A percentile compares a stretch with the other conserved stretches of the same genome.
These are phyloP conservation scores for Mormyrus hasselquistii DNA, from an alignment of 2,797 vertebrate genomes.

Conservation along the genomic window DNA sequence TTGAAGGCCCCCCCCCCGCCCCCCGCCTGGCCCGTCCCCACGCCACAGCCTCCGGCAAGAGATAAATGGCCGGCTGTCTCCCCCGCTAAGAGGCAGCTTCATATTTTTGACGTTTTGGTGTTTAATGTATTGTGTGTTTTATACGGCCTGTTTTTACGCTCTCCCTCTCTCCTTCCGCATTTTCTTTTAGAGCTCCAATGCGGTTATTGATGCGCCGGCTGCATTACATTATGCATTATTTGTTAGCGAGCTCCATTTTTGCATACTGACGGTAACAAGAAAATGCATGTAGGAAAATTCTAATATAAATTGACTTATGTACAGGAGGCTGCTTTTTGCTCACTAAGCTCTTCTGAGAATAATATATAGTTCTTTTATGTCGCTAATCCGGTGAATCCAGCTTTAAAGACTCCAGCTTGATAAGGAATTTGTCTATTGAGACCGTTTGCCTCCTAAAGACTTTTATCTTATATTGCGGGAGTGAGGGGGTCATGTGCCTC, in stretches of 20 bases:
- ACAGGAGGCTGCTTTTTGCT: conserved; percentile 80
- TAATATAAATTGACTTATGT: conserved; percentile 99
- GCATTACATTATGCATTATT: conserved; percentile 98
- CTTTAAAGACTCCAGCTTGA: conserved; percentile 55
- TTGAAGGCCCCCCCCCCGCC: background rate
- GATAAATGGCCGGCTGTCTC: conserved; percentile 68
- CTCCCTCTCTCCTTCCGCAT: conserved; percentile 65
- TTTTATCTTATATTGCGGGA: conserved; percentile 68
- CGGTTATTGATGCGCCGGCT: conserved; percentile 86
- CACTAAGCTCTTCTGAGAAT: conserved; percentile 95
- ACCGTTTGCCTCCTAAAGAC: conserved; percentile 66
- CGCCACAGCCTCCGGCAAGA: conserved; percentile 45
- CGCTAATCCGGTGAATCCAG: conserved; percentile 81
- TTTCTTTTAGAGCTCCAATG: conserved; percentile 92
- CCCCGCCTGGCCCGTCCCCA: conserved; percentile 41
- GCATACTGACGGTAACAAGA: conserved; percentile 99
- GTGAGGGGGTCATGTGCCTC: conserved; percentile 64
- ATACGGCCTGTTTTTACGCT: conserved; percentile 58
- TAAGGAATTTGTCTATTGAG: conserved; percentile 40
- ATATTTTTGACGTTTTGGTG: conserved; percentile 75
- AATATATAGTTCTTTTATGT: conserved; percentile 85
- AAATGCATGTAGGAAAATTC: conserved; percentile 99
- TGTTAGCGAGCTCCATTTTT: conserved; percentile 98
- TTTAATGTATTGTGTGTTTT: conserved; percentile 73
- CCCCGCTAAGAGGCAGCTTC: conserved; percentile 63